phyloP scores from a whole-genome alignment of 1,140 invertebrate species.

The Temnothorax nylanderi region DNA sequence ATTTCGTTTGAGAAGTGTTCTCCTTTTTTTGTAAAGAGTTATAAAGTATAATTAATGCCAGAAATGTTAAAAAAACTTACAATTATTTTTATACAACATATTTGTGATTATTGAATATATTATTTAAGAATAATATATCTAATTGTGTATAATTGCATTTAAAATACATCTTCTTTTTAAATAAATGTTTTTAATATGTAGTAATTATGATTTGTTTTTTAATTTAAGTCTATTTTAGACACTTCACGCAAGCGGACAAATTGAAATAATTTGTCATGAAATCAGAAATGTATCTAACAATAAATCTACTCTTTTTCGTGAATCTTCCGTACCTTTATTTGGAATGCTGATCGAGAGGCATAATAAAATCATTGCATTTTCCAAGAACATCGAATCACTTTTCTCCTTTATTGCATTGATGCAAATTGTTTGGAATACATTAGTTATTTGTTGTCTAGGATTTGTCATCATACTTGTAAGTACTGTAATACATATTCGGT shows the following conservation, averaged over 20 bases:
- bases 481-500: background rate
- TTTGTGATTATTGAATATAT: background rate
- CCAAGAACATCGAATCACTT: background rate
- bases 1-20: too few relatives aligned
- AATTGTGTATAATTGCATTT: background rate
- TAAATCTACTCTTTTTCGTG: background rate
- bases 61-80: too few relatives aligned
- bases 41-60: too few relatives aligned
- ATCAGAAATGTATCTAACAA: slow-evolving; percentile 4
- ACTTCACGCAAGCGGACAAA: slow-evolving; percentile 53
- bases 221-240: slow-evolving; percentile 43
- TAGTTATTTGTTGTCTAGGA: slow-evolving; percentile 39
- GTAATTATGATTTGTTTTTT: background rate
- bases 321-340: background rate
- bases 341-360: slow-evolving; percentile 22
- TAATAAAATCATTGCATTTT: slow-evolving; percentile 35
- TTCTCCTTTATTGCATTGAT: slow-evolving; percentile 11
- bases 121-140: background rate
- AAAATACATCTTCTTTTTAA: background rate
- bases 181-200: background rate
- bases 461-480: slow-evolving; percentile 40
- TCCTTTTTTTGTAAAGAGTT: background rate
- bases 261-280: slow-evolving; percentile 55
- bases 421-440: slow-evolving; percentile 37
- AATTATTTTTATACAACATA: background rate